Conservation (phyloP, 92 coral and sea anemone genomes). For the Palythoa heliodiscus region DNA sequence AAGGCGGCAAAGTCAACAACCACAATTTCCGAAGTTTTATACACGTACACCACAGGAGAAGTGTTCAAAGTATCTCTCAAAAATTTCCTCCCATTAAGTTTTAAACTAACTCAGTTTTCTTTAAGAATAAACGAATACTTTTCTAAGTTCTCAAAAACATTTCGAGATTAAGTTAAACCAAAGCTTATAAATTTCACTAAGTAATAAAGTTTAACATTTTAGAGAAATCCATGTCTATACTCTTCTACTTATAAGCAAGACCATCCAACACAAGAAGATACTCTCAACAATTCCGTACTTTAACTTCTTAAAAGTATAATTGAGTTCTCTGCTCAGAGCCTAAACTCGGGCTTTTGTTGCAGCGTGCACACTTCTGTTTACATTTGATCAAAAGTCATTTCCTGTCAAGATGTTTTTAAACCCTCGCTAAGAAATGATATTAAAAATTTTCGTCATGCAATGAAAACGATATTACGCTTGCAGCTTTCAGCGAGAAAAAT, state of each 20-base stretch:
- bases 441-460: slow-evolving; percentile 9
- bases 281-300: not conserved
- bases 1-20: slow-evolving; percentile 8
- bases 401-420: slow-evolving; percentile 29
- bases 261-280: too few species aligned
- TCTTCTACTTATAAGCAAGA: not conserved
- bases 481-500: not conserved
- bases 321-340: not conserved
- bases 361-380: slow-evolving; percentile 39
- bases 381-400: slow-evolving; percentile 43
- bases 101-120: not conserved
- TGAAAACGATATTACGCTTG: not conserved
- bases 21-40: slow-evolving; percentile 2
- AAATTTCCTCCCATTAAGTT: not conserved
- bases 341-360: not conserved
- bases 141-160: not conserved
- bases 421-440: slow-evolving; percentile 3
- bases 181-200: too few species aligned
- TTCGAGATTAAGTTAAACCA: too few species aligned
- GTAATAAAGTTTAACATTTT: not conserved
- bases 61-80: not conserved
- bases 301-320: not conserved
- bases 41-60: not conserved
- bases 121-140: too few species aligned
- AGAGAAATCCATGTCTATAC: not conserved